A percentile compares a stretch with the other conserved stretches of the same genome.
Conservation (phyloP, 2,888 invertebrate species). For the Busseola fusca region DNA sequence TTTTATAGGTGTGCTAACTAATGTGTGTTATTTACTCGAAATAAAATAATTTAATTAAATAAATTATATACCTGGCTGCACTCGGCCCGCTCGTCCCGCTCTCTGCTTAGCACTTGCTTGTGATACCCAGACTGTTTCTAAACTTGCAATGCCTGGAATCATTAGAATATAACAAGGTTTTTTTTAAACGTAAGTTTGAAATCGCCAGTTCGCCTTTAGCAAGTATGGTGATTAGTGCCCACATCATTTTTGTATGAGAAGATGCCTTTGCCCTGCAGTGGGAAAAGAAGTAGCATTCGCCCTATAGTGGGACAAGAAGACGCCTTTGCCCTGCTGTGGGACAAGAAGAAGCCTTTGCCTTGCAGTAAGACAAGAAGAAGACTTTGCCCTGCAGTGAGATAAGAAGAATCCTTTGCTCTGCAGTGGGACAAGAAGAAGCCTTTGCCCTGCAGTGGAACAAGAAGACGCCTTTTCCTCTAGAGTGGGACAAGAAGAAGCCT, state of each 20-base stretch:
- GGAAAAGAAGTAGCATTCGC: neutral
- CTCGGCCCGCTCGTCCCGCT: constrained; percentile 91
- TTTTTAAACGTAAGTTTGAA: neutral
- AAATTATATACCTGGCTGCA: constrained; percentile 86
- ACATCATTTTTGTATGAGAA: neutral
- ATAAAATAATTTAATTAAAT: too few relatives aligned
- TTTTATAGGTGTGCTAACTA: too few relatives aligned
- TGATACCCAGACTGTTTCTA: constrained; percentile 90
- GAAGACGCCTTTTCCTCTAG: neutral
- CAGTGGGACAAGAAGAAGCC: neutral
- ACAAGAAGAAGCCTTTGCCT: neutral
- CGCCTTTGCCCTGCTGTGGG: neutral
- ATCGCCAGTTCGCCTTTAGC: neutral
- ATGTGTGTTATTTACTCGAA: too few relatives aligned
- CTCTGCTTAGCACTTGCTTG: constrained; percentile 90
- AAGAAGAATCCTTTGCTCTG: neutral
- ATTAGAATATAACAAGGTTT: neutral
- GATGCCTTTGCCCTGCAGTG: neutral
- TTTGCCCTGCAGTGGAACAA: neutral
- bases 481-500: neutral
- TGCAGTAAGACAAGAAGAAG: neutral
- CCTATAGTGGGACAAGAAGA: neutral
- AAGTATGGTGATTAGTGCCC: neutral
- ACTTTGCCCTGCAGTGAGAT: neutral
- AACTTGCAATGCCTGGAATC: constrained; percentile 78